Evolutionary conservation across 2,888 invertebrate genomes (phyloP).

Genomic region (Eustalomyia histrio): DNA sequence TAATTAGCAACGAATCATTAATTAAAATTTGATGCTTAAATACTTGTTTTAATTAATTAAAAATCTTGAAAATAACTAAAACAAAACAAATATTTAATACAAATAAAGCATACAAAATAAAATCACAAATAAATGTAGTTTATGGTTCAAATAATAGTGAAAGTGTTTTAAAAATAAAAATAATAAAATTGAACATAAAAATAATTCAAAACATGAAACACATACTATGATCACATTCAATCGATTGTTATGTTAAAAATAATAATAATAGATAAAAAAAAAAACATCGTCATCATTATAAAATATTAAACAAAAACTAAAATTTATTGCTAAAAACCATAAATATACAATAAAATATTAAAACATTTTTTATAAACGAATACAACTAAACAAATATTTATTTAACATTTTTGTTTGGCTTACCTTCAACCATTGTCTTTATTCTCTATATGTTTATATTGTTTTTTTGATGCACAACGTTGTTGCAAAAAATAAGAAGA

Average conservation of each 20-base stretch:
- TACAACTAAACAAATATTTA: slow-evolving; percentile 18
- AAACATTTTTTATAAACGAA: slow-evolving; percentile 13
- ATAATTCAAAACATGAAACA: slow-evolving; percentile 11
- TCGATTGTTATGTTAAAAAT: slow-evolving; percentile 56
- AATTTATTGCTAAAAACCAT: neutral
- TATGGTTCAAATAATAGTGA: slow-evolving; percentile 43
- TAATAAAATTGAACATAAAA: neutral
- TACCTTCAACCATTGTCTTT: slow-evolving; percentile 27
- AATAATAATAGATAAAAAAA: slow-evolving; percentile 1
- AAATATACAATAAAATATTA: slow-evolving; percentile 5
- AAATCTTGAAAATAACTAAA: slow-evolving; percentile 17
- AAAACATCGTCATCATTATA: slow-evolving; percentile 14
- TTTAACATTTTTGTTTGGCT: slow-evolving; percentile 16
- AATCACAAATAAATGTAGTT: neutral
- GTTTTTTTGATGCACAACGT: neutral
- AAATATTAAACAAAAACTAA: slow-evolving; percentile 8
- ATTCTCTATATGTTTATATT: slow-evolving; percentile 10
- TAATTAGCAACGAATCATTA: slow-evolving; percentile 13
- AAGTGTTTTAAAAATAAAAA: slow-evolving; percentile 45
- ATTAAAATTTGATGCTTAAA: slow-evolving; percentile 59
- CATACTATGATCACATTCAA: slow-evolving; percentile 6
- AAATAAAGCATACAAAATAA: neutral
- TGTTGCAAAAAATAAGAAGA: neutral
- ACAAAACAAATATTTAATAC: slow-evolving; percentile 12
- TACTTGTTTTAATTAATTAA: slow-evolving; percentile 32